These are phyloP conservation scores for Eurosta solidaginis DNA, from an alignment of 1,140 invertebrate genomes.

Conservation along the genomic window DNA sequence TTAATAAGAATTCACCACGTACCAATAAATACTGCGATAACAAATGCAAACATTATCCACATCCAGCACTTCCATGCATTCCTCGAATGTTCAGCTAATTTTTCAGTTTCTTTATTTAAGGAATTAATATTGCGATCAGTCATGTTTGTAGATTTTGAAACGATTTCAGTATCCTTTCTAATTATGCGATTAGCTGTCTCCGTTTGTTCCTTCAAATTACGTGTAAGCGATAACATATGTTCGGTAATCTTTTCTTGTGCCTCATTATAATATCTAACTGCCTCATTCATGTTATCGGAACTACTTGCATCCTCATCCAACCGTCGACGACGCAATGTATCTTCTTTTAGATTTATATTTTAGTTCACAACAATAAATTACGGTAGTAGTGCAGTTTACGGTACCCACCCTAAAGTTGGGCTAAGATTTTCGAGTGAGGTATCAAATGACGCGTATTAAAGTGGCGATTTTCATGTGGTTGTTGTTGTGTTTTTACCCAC, in stretches of 20 bases:
- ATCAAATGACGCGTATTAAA: too few species aligned
- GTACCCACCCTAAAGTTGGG: too few species aligned
- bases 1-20: constrained; percentile 57
- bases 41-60: constrained; percentile 84
- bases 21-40: constrained; percentile 87
- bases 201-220: constrained; percentile 87
- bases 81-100: constrained; percentile 81
- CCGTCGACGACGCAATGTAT: constrained; percentile 56
- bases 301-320: constrained; percentile 34
- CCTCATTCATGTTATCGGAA: constrained; percentile 74
- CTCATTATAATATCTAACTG: constrained; percentile 83
- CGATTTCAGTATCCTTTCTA: constrained; percentile 81
- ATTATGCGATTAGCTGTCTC: constrained; percentile 84
- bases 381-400: too few species aligned
- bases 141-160: constrained; percentile 76
- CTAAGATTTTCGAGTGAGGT: too few species aligned
- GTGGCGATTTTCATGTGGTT: too few species aligned
- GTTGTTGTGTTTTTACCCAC: too few species aligned
- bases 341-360: constrained; percentile 60
- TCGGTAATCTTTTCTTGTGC: constrained; percentile 91
- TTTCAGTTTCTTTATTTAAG: constrained; percentile 79
- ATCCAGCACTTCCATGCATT: constrained; percentile 85
- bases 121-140: constrained; percentile 79
- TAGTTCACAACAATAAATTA: constrained; percentile 47
- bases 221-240: constrained; percentile 87